These are phyloP conservation scores for Pyralis farinalis DNA, from an alignment of 2,888 invertebrate species.

Conservation along the genomic window DNA sequence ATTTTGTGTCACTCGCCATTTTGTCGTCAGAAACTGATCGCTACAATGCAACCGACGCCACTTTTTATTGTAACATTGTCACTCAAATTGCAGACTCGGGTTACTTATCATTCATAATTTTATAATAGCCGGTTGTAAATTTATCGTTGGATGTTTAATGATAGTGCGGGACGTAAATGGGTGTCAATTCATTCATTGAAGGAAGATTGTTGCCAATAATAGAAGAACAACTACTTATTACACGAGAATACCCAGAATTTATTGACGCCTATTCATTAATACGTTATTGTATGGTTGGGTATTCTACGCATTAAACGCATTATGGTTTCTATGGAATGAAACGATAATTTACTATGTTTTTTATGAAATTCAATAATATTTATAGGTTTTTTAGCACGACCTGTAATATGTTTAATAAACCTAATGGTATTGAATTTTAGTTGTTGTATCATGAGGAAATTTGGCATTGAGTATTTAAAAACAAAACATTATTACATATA, in stretches of 20 bases:
- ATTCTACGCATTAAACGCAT: no score
- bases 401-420: no score
- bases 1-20: conserved; percentile 34
- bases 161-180: not conserved
- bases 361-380: no score
- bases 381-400: no score
- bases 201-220: not conserved
- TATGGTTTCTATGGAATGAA: no score
- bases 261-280: not conserved
- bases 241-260: not conserved
- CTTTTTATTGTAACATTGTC: conserved; percentile 8
- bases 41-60: not conserved
- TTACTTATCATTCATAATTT: conserved; percentile 1
- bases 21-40: conserved; percentile 15
- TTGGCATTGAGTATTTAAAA: no score
- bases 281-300: no score
- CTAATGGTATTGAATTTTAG: no score
- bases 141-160: conserved; percentile 1
- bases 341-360: no score
- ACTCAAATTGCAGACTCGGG: not conserved
- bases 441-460: no score
- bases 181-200: not conserved
- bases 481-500: no score
- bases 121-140: conserved; percentile 1
- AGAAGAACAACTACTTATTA: not conserved